These are phyloP conservation scores for Platysternon megacephalum DNA, from an alignment of 2,113 vertebrate species.

Conservation along the genomic window DNA sequence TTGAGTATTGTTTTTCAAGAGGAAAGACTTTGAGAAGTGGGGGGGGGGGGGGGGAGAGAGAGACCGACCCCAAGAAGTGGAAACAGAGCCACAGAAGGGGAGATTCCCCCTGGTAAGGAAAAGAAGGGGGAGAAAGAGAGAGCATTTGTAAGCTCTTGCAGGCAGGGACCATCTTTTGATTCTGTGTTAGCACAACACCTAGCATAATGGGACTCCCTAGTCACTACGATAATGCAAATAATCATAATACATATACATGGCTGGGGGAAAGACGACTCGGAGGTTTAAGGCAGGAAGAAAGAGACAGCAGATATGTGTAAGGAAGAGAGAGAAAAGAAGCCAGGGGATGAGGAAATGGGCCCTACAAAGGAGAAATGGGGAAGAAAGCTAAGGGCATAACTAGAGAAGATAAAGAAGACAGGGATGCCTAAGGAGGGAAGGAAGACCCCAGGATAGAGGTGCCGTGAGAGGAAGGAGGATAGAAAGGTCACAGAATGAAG, in stretches of 20 bases:
- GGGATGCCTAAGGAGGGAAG: too few relatives aligned
- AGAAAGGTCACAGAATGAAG: neutral
- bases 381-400: too few relatives aligned
- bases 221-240: neutral
- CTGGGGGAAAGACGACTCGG: neutral
- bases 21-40: too few relatives aligned
- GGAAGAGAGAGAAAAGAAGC: neutral
- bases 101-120: neutral
- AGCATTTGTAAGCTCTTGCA: neutral
- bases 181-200: neutral
- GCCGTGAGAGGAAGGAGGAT: neutral
- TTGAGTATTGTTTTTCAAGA: neutral
- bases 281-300: neutral
- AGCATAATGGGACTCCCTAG: neutral
- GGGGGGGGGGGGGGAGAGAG: neutral
- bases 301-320: neutral
- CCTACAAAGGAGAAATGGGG: neutral
- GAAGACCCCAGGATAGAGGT: neutral
- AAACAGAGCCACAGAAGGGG: neutral
- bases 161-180: neutral
- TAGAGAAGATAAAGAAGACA: neutral
- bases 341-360: neutral
- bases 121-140: neutral
- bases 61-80: neutral
- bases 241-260: neutral